These are phyloP conservation scores for Sitophilus oryzae DNA, from an alignment of 1,140 invertebrate species.

Conservation along the genomic window DNA sequence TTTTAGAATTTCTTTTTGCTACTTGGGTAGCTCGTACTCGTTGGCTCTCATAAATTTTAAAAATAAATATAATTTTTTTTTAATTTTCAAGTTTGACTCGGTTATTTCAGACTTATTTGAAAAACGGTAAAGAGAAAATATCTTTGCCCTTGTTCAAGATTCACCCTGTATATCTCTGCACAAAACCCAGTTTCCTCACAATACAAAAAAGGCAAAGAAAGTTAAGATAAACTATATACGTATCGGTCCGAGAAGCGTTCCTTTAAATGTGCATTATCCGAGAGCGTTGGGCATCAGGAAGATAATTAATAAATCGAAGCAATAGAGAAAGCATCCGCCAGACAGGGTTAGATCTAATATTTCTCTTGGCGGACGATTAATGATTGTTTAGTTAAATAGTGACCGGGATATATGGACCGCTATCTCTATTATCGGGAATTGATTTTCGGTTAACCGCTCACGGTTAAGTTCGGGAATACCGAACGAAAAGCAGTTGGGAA, in stretches of 20 bases:
- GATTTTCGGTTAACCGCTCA: neutral
- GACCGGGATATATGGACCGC: conserved; percentile 1
- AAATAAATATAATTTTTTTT: too few relatives aligned
- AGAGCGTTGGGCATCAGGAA: neutral
- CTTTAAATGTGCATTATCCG: neutral
- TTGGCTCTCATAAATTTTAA: too few relatives aligned
- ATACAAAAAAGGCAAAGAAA: too few relatives aligned
- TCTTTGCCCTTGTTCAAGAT: too few relatives aligned
- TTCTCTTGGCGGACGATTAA: conserved; percentile 10
- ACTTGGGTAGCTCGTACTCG: too few relatives aligned
- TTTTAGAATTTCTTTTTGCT: too few relatives aligned
- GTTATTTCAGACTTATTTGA: too few relatives aligned
- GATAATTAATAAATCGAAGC: conserved; percentile 11
- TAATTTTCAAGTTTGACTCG: too few relatives aligned
- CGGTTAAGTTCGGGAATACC: neutral
- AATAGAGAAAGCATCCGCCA: neutral
- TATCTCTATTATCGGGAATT: conserved; percentile 7
- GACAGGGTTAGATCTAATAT: conserved; percentile 1
- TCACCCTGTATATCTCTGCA: too few relatives aligned
- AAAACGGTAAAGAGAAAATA: too few relatives aligned
- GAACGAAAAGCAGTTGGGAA: neutral
- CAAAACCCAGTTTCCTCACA: too few relatives aligned
- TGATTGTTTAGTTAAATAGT: conserved; percentile 9
- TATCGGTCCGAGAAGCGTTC: neutral
- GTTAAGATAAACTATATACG: too few relatives aligned